Evolutionary conservation across 2,113 vertebrate species (phyloP).

Genomic region (Penelope pileata): DNA sequence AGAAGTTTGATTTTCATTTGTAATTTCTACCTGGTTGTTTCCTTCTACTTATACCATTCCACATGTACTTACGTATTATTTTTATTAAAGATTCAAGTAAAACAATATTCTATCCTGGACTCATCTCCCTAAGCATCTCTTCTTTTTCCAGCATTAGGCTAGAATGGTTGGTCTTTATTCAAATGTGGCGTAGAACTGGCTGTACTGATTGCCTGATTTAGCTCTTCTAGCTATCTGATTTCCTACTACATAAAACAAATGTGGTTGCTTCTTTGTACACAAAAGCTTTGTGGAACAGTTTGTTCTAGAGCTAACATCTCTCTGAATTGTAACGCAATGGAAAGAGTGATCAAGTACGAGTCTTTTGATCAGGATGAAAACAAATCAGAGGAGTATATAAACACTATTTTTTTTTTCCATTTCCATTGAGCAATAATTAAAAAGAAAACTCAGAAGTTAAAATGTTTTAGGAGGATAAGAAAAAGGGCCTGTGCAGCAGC

Average conservation of each 20-base stretch:
- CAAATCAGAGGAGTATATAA: background rate
- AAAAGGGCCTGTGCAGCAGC: background rate
- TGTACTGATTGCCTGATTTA: slow-evolving; percentile 14
- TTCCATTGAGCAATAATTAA: background rate
- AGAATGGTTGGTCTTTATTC: background rate
- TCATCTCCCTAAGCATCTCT: background rate
- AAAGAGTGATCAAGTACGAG: background rate
- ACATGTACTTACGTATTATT: background rate
- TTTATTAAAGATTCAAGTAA: background rate
- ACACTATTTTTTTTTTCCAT: background rate
- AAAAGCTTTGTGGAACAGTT: background rate
- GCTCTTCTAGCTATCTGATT: background rate
- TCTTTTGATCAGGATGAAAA: background rate
- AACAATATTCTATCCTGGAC: background rate
- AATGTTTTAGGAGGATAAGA: background rate
- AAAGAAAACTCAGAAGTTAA: background rate
- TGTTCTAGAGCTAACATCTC: background rate
- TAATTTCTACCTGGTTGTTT: background rate
- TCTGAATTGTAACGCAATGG: background rate
- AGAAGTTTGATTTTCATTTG: background rate
- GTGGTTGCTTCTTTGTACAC: background rate
- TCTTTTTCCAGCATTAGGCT: background rate
- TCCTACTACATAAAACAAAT: background rate
- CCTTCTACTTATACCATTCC: background rate
- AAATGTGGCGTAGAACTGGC: background rate